Evolutionary conservation across 2,888 invertebrate genomes (phyloP), one percentile per base, ranked within the genome.

Genomic region (Argyresthia albistria): DNA sequence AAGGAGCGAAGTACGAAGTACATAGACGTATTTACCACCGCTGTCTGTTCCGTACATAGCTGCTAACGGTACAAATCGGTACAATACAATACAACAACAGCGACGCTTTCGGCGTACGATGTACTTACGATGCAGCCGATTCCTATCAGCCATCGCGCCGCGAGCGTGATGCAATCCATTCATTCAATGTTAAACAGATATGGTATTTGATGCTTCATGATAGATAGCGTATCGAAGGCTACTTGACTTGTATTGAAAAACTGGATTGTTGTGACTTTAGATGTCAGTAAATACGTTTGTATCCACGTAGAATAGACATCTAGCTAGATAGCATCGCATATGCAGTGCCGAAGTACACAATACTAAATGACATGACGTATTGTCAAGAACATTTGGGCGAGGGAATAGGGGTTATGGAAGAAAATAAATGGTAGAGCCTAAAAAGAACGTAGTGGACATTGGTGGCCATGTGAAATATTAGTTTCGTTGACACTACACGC

Each of bases 51-150:
- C 52, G 63, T 70, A 73, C 64, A 75, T 73, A 73, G 59, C 57
- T 57, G 65, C 70, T 83, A 81, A 82, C 84, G 83, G 84, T 50
- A 49, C 55, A 53, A 54, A 15, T n/a, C 39, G 16, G 80, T 80
- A 75, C n/a, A n/a, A n/a, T n/a, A n/a, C 25, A 25, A 2, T 4
- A 6, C 25, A 6, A 6, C 25, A 2, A 6, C 25, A 6, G 6
- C 25, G 25, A 25, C 25, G 70, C 70, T 66, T 58, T 69, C 72
- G 68, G 70, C 65, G 62, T 67, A 66, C 66, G 64, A 58, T 59
- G 65, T 57, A n/a, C n/a, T n/a, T n/a, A 53, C 52, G 54, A 53
- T 56, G 53, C 50, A 46, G 35, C 48, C 50, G 16, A 49, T 35
- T 42, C 50, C 56, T 25, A 25, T 25, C 25, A 25, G 60, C 46